These are phyloP conservation scores for Dromaius novaehollandiae DNA, from an alignment of 2,113 vertebrate genomes.

Conservation along the genomic window DNA sequence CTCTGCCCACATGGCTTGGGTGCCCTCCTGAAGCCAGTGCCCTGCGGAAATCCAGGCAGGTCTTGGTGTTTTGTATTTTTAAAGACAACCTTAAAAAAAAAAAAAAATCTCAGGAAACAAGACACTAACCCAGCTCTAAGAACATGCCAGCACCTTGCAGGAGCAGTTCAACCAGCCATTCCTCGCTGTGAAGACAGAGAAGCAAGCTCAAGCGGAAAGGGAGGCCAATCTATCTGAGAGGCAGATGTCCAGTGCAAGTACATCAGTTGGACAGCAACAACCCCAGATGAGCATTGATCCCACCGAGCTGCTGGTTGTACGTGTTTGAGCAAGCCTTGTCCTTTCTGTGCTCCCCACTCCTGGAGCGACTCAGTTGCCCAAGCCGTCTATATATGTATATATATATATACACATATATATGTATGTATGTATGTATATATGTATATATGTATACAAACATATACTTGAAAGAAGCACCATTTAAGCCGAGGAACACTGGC, in stretches of 20 bases:
- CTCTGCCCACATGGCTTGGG: not conserved
- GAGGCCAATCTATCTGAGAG: too few species aligned
- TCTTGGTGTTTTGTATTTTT: not conserved
- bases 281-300: not conserved
- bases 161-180: not conserved
- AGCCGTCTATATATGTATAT: not conserved
- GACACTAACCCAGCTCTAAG: not conserved
- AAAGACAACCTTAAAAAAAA: constrained; percentile 1
- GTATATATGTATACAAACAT: not conserved
- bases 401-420: not conserved
- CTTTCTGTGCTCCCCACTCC: not conserved
- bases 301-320: fast-evolving
- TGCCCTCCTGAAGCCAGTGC: not conserved
- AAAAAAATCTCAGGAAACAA: constrained; percentile 51
- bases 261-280: fast-evolving
- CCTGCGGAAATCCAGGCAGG: not conserved
- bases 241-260: not conserved
- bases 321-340: fast-evolving
- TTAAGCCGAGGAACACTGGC: not conserved
- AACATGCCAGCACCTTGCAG: too few species aligned
- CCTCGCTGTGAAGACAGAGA: too few species aligned
- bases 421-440: not conserved
- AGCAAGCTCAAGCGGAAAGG: too few species aligned
- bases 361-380: not conserved
- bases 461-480: not conserved